Conservation (phyloP, 2,888 invertebrate species). For the Dryobota labecula region DNA sequence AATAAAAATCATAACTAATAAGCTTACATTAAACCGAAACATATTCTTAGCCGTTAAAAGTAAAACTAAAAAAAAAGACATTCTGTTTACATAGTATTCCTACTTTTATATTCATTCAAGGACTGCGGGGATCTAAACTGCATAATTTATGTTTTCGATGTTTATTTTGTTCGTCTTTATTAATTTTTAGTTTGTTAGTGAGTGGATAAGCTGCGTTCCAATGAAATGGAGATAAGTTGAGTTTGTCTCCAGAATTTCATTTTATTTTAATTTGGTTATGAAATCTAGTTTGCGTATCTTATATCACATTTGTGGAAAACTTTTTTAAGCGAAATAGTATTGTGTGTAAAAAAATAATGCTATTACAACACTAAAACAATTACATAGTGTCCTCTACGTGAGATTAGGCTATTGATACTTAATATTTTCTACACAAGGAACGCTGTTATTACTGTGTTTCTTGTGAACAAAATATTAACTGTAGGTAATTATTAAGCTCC, state of each 20-base stretch:
- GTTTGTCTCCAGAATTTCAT: not conserved
- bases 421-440: not conserved
- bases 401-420: no score
- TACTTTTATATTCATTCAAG: conserved; percentile 26
- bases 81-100: conserved; percentile 10
- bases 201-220: conserved; percentile 24
- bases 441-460: no score
- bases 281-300: not conserved
- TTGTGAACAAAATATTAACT: no score
- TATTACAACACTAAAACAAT: no score
- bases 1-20: not conserved
- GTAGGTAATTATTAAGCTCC: not conserved
- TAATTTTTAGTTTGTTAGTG: conserved; percentile 24
- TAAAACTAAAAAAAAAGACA: not conserved
- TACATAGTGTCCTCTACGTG: no score
- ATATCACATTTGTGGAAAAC: not conserved
- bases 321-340: not conserved
- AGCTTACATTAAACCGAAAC: not conserved
- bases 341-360: not conserved
- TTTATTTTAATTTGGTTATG: conserved; percentile 6
- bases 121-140: conserved; percentile 18
- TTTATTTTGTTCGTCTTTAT: conserved; percentile 32
- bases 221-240: conserved; percentile 12
- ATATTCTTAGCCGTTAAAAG: not conserved
- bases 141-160: conserved; percentile 22